Percentiles rank a stretch among this genome's conserved stretches.
Evolutionary conservation across 2,113 vertebrate genomes (phyloP).

Genomic region (Chamaetylas fuelleborni): DNA sequence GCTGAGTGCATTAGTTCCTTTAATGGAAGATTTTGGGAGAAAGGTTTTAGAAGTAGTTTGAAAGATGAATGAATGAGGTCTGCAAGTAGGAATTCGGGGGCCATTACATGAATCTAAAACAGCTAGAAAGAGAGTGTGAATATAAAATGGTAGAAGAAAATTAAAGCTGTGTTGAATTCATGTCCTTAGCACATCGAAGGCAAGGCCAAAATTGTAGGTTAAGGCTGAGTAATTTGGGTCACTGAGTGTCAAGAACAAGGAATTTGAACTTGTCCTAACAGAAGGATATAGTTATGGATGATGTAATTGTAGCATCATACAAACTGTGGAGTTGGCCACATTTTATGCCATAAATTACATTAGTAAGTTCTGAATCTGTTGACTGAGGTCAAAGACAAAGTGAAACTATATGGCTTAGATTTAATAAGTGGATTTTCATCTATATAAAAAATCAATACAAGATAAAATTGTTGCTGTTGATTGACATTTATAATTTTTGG

Average conservation of each 20-base stretch:
- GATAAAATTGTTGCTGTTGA: background rate
- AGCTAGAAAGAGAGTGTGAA: background rate
- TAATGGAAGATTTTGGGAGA: background rate
- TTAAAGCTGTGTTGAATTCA: constrained; percentile 19
- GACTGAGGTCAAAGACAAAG: background rate
- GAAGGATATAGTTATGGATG: constrained; percentile 25
- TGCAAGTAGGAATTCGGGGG: background rate
- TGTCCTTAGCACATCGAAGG: background rate
- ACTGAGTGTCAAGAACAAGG: constrained; percentile 29
- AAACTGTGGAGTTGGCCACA: background rate
- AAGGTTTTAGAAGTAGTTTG: background rate
- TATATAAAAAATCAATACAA: background rate
- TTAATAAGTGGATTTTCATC: background rate
- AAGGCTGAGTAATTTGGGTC: constrained; percentile 58
- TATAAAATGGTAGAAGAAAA: constrained; percentile 14
- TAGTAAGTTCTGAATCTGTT: constrained; percentile 8
- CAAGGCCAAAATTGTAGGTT: constrained; percentile 29
- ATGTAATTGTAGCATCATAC: constrained; percentile 45
- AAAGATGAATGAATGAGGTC: background rate
- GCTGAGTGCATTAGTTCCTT: background rate
- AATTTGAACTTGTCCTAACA: constrained; percentile 50
- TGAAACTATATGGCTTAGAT: background rate
- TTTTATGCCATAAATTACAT: constrained; percentile 50
- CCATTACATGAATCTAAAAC: background rate
- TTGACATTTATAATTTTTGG: background rate